Conservation (phyloP, 2,113 vertebrate genomes). For the Anarrhichthys ocellatus region DNA sequence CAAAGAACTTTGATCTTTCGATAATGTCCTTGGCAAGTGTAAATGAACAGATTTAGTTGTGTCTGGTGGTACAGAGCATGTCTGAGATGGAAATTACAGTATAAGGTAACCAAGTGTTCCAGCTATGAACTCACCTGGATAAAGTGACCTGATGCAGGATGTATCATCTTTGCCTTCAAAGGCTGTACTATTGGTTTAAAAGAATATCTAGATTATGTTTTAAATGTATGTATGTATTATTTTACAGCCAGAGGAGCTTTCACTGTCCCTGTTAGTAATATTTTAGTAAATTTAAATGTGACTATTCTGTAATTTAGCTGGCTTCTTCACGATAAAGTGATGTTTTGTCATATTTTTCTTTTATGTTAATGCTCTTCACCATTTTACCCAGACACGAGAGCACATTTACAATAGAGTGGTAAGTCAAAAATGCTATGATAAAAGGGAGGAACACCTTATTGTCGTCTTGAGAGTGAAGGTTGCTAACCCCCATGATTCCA, state of each 20-base stretch:
- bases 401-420: not conserved
- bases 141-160: constrained; percentile 60
- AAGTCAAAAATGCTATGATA: not conserved
- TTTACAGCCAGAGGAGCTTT: not conserved
- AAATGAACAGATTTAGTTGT: constrained; percentile 43
- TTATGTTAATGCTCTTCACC: not conserved
- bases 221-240: not conserved
- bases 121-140: constrained; percentile 67
- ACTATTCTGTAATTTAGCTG: not conserved
- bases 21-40: constrained; percentile 20
- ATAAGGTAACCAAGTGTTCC: constrained; percentile 58
- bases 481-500: not conserved
- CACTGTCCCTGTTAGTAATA: not conserved
- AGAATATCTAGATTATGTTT: not conserved
- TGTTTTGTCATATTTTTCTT: not conserved
- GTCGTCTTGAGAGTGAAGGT: too few relatives aligned
- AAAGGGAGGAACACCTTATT: not conserved
- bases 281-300: not conserved
- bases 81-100: constrained; percentile 55
- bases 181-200: constrained; percentile 6
- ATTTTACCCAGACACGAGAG: not conserved
- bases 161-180: constrained; percentile 53
- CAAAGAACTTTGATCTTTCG: constrained; percentile 23
- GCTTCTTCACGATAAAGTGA: not conserved
- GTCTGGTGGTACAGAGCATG: constrained; percentile 49